phyloP scores from a whole-genome alignment of 2,888 invertebrate species.

The Dorcus hopei region DNA sequence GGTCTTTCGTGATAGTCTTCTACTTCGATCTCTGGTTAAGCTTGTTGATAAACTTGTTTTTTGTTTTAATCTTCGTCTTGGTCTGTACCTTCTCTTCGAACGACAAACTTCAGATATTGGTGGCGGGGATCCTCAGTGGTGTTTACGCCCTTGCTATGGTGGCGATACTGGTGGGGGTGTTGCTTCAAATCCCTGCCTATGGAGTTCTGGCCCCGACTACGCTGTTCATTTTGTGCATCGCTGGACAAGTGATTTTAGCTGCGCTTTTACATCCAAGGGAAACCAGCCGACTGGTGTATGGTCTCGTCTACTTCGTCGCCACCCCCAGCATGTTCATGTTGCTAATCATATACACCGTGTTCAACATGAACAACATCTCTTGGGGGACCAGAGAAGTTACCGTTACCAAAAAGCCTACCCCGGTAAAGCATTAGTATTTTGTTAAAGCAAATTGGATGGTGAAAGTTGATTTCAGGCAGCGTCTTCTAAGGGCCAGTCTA shows the following conservation, averaged over 20 bases:
- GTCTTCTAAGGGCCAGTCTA: not conserved
- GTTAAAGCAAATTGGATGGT: not conserved
- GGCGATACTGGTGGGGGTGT: slow-evolving; percentile 77
- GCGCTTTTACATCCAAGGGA: slow-evolving; percentile 78
- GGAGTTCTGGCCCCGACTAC: slow-evolving; percentile 80
- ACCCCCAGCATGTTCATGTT: slow-evolving; percentile 95
- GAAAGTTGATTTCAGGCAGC: not conserved
- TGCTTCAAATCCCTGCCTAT: slow-evolving; percentile 73
- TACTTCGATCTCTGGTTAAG: slow-evolving; percentile 66
- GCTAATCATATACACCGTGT: slow-evolving; percentile 85
- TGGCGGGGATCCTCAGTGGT: slow-evolving; percentile 74
- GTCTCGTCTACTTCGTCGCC: slow-evolving; percentile 83
- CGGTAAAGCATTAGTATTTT: no score
- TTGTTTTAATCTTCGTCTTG: slow-evolving; percentile 62
- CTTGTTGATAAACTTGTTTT: slow-evolving; percentile 65
- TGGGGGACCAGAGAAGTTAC: slow-evolving; percentile 91
- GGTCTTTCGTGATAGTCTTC: slow-evolving; percentile 77
- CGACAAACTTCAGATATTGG: slow-evolving; percentile 47
- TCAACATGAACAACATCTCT: slow-evolving; percentile 88
- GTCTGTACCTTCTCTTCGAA: slow-evolving; percentile 65
- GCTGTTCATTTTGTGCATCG: slow-evolving; percentile 73
- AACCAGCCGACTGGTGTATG: slow-evolving; percentile 68
- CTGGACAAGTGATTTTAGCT: slow-evolving; percentile 62
- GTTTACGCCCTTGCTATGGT: slow-evolving; percentile 83
- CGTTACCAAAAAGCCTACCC: slow-evolving; percentile 50